Evolutionary conservation across 2,888 invertebrate species (phyloP).

Genomic region (Erebia epiphron): DNA sequence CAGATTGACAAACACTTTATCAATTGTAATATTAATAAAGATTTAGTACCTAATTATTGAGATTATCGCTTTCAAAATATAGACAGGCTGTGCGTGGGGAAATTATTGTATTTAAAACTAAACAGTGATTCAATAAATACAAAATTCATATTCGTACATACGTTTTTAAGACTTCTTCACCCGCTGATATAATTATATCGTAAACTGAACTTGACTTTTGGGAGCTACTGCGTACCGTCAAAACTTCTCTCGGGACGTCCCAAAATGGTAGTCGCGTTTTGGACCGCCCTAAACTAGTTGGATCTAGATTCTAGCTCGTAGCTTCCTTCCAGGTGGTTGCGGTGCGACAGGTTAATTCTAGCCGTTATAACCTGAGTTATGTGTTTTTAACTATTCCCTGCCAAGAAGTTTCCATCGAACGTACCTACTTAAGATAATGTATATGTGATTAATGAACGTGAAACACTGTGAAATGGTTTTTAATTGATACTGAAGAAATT

Average conservation of each 20-base stretch:
- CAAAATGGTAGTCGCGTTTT: not conserved
- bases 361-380: constrained; percentile 37
- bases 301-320: constrained; percentile 30
- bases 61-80: too few species aligned
- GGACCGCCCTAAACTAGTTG: constrained; percentile 39
- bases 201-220: not conserved
- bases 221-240: not conserved
- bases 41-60: too few species aligned
- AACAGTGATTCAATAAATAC: not conserved
- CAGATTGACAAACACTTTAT: too few species aligned
- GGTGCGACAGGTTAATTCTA: constrained; percentile 38
- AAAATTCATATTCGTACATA: not conserved
- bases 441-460: constrained; percentile 27
- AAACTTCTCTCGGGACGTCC: constrained; percentile 1
- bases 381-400: constrained; percentile 37
- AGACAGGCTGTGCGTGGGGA: too few species aligned
- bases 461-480: constrained; percentile 8
- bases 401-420: constrained; percentile 28
- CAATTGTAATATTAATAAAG: too few species aligned
- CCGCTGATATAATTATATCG: too few species aligned
- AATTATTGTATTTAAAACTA: too few species aligned
- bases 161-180: too few species aligned
- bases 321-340: constrained; percentile 25
- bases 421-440: constrained; percentile 24
- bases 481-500: not conserved